A percentile compares a stretch with the other conserved stretches of the same genome.
phyloP scores from a whole-genome alignment of 1,140 invertebrate genomes.

The Drosophila lacertosa region DNA sequence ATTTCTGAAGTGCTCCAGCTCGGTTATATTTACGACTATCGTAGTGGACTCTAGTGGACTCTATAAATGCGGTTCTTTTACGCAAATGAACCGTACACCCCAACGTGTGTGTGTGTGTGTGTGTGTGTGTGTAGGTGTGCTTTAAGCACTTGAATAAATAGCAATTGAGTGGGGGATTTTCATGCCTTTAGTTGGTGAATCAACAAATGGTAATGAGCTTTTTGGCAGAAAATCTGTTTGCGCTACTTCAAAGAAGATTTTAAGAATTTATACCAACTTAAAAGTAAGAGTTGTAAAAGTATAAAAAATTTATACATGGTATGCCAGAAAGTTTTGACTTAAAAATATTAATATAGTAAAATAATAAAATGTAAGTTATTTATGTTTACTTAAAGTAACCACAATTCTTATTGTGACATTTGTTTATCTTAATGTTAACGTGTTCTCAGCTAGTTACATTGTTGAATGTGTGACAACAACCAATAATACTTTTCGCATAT shows the following conservation, averaged over 20 bases:
- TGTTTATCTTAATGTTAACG: too few relatives aligned
- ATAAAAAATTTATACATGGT: too few relatives aligned
- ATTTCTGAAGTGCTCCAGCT: conserved; percentile 63
- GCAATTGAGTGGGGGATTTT: conserved; percentile 50
- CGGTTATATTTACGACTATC: conserved; percentile 49
- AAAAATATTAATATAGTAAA: too few relatives aligned
- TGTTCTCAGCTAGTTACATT: too few relatives aligned
- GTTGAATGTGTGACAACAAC: neutral
- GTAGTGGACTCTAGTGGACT: conserved; percentile 49
- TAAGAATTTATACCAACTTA: neutral
- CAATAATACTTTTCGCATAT: conserved; percentile 2
- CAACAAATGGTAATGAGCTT: conserved; percentile 53
- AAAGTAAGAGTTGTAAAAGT: too few relatives aligned
- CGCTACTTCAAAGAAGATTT: neutral
- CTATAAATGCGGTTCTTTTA: conserved; percentile 33
- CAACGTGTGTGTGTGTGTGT: neutral
- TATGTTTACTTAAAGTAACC: too few relatives aligned
- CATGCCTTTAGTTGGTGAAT: conserved; percentile 36
- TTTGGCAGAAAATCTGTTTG: neutral
- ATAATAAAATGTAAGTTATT: too few relatives aligned
- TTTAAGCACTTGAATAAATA: conserved; percentile 32
- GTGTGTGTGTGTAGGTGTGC: conserved; percentile 11
- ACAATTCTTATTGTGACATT: too few relatives aligned
- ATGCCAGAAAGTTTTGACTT: too few relatives aligned
- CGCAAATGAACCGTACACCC: conserved; percentile 59